Percentiles rank a stretch among this genome's conserved stretches.
phyloP scores from a whole-genome alignment of 2,888 invertebrate species.

The Sinhomidia bicolor region DNA sequence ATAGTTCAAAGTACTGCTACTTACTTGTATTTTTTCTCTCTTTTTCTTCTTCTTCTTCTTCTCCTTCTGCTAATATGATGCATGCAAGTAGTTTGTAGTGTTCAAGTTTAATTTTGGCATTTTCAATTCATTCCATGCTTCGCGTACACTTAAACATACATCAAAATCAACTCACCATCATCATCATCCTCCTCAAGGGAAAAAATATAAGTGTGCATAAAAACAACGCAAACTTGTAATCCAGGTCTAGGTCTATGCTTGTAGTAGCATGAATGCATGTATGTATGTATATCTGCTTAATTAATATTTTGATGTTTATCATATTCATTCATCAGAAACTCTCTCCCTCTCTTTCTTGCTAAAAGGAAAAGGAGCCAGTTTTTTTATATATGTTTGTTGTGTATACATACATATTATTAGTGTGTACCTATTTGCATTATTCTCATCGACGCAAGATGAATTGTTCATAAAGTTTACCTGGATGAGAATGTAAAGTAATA shows the following conservation, averaged over 20 bases:
- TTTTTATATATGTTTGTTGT: constrained; percentile 9
- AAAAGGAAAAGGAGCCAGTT: constrained; percentile 43
- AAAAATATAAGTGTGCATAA: too few species aligned
- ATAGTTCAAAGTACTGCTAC: not conserved
- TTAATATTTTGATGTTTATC: constrained; percentile 70
- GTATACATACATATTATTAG: too few species aligned
- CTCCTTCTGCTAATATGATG: not conserved
- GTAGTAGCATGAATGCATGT: not conserved
- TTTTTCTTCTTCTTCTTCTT: too few species aligned
- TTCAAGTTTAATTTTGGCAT: not conserved
- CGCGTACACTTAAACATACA: not conserved
- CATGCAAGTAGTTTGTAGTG: not conserved
- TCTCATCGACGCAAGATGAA: not conserved
- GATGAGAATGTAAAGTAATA: constrained; percentile 8
- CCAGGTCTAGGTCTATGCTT: constrained; percentile 37
- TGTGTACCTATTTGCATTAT: constrained; percentile 2
- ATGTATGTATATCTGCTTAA: constrained; percentile 55
- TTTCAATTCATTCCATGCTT: constrained; percentile 32
- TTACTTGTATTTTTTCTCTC: too few species aligned
- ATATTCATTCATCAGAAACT: constrained; percentile 68
- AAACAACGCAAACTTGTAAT: constrained; percentile 30
- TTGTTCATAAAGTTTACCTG: not conserved
- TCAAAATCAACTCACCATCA: constrained; percentile 19
- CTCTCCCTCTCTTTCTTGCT: constrained; percentile 15
- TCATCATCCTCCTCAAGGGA: not conserved